Evolutionary conservation across 2,888 invertebrate genomes (phyloP).

Genomic region (Quadroppia sp.): DNA sequence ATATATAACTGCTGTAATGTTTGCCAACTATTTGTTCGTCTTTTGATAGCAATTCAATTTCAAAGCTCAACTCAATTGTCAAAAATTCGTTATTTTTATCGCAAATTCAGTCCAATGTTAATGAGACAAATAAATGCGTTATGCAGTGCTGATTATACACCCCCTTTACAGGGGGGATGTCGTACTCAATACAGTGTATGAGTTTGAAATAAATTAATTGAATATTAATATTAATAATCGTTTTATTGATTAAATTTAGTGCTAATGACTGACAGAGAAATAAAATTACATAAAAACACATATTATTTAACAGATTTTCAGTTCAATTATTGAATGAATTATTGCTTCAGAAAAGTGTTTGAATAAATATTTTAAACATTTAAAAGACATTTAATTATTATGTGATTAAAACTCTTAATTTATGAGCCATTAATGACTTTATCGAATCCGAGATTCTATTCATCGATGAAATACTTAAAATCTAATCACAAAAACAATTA

Average conservation of each 20-base stretch:
- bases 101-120: no score
- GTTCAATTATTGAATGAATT: not conserved
- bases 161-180: no score
- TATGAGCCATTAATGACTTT: not conserved
- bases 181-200: no score
- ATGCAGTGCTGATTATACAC: no score
- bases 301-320: not conserved
- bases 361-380: not conserved
- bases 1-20: no score
- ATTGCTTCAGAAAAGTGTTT: not conserved
- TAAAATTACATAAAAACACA: not conserved
- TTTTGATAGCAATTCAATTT: no score
- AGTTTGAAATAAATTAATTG: no score
- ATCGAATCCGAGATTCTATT: constrained; percentile 16
- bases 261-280: not conserved
- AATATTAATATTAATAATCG: no score
- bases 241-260: constrained; percentile 1
- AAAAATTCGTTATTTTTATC: no score
- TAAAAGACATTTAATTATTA: not conserved
- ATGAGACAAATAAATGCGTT: no score
- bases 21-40: no score
- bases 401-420: not conserved
- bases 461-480: constrained; percentile 7
- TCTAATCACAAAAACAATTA: constrained; percentile 6
- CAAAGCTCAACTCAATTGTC: no score